A percentile compares a stretch with the other conserved stretches of the same genome.
phyloP scores from a whole-genome alignment of 2,888 invertebrate species.

The Diaphora mendica region DNA sequence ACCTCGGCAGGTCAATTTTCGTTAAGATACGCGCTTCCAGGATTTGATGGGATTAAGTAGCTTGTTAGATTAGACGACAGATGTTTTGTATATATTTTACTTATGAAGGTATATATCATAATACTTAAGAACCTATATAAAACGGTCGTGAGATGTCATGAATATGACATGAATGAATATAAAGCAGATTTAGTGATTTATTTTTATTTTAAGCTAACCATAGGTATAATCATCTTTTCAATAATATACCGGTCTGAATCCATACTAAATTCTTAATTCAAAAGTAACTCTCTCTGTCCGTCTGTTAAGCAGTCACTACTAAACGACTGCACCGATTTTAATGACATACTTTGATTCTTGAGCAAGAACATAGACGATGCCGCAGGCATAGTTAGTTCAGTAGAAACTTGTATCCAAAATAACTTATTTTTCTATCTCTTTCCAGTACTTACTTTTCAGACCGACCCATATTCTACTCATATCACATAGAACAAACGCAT shows the following conservation, averaged over 20 bases:
- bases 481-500: too few relatives aligned
- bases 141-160: neutral
- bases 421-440: too few relatives aligned
- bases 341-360: too few relatives aligned
- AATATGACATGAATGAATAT: neutral
- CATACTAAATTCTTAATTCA: neutral
- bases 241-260: neutral
- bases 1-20: conserved; percentile 54
- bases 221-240: neutral
- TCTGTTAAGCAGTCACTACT: too few relatives aligned
- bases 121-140: neutral
- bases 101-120: conserved; percentile 7
- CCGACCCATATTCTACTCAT: too few relatives aligned
- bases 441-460: too few relatives aligned
- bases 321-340: too few relatives aligned
- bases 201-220: neutral
- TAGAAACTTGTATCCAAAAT: too few relatives aligned
- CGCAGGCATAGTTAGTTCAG: too few relatives aligned
- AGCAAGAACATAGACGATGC: too few relatives aligned
- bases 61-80: neutral
- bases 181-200: neutral
- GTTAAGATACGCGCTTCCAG: conserved; percentile 39
- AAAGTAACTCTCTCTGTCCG: too few relatives aligned
- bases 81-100: conserved; percentile 11
- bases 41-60: conserved; percentile 37